Base-by-base conservation (phyloP, 1,140 invertebrate species). In the Andrena cerasifolii region DNA sequence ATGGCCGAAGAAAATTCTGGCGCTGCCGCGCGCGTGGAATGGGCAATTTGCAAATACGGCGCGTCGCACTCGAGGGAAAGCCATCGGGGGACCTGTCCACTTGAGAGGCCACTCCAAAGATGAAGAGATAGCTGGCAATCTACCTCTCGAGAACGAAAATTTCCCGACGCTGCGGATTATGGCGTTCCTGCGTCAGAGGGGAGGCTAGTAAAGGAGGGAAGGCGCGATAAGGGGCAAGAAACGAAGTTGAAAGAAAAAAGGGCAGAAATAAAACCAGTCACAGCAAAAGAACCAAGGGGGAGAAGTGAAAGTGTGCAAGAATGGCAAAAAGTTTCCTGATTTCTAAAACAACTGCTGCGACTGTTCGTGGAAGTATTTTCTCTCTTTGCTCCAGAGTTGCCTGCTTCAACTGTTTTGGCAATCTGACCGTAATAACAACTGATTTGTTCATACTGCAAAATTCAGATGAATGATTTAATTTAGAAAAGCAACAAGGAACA, bases 81-180 rank as follows among this genome's bases (percentile, higher is more conserved):
- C 67, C 53, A 31, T 71, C 18, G 28, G 54, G n/a, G 28, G 68
- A 59, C 40, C 21, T 59, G 40, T 71, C 53, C 40, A 45, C 67
- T 71, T 59, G 67, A 14, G 31, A 59, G 54, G 26, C 54, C 33
- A 59, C 56, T 71, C 26, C 26, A 59, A 26, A 59, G 67, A 66
- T 33, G 28, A 51, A 66, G 45, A 66, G 28, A 70, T 70, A 70
- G 67, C 43, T 70, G 67, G 67, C 67, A 70, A 58, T 70, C 18
- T 40, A 43, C 24, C 51, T 58, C 51, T 45, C 26, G 24, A 56
- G 6, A 28, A 56, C 53, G 54, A 70, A 71, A 26, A 47, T 47
- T 59, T 33, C 43, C 68, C 31, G 24, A 70, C 53, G 5, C n/a
- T 21, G 24, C n/a, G 24, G 18, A 47, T 47, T 31, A n/a, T n/a